Base-by-base conservation (phyloP, 1,140 invertebrate genomes). In the Drosophila sucinea region DNA sequence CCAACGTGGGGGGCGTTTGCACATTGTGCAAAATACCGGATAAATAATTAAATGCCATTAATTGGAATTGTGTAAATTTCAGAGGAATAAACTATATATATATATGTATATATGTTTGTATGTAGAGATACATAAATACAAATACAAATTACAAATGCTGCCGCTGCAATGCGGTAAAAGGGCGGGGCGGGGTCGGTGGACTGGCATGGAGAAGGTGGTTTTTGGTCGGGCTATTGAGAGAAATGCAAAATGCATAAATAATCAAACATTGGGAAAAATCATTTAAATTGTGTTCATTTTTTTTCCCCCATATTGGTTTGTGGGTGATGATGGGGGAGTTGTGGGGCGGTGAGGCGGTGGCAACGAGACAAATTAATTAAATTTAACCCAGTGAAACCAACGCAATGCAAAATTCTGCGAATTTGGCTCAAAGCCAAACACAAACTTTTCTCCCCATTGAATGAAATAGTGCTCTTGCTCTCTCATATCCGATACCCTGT, bases 31-130 rank as follows among this genome's bases (percentile, higher is more conserved):
- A 86, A 87, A 89, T 86, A 80, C 67, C 72, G 83, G 79, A 89
- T 87, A 86, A 86, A 86, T 87, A 86, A 89, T 86, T 80, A 86
- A 86, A 86, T 89, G 76, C 69, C 83, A 86, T 86, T 86, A 86
- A 86, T 86, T 86, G 79, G 83, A 83, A 85, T 85, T 85, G 82
- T 85, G 82, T 86, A 87, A 86, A 87, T 77, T 87, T 87, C 83
- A 67, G 67, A 58, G 71, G 73, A 57, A 64, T 75, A 70, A 61
- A 56, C 57, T 32, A 57, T n/a, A 30, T 51, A 51, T 51, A 23
- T 23, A 23, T 17, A 41, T 17, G 5, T 41, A 41, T 41, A 2
- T 54, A 57, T 32, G 38, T 35, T 38, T 38, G 67, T 35, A 73
- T 38, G 57, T 17, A 67, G 47, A 68, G 41, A 54, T 57, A 62